Evolutionary conservation across 2,888 invertebrate species (phyloP), one percentile per base, ranked within the genome.

Genomic region (Drosophila rellima): DNA sequence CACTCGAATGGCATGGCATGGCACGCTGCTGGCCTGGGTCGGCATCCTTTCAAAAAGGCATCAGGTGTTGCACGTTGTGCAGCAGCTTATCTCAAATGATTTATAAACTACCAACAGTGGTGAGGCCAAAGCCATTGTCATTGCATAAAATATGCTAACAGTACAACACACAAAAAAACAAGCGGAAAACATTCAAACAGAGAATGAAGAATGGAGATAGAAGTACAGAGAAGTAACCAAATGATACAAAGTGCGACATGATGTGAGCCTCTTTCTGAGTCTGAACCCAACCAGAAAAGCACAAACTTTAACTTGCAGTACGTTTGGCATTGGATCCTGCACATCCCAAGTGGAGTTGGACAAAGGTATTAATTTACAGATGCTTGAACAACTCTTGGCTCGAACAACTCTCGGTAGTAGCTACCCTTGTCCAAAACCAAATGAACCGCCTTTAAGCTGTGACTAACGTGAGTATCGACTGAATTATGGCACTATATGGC

Each of bases 101-200:
- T 91, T 91, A 91, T 91, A 91, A 90, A 91, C 91, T 91, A 91
- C 84, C 89, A 90, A 91, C 90, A 90, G 88, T 81, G 88, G 89
- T 83, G 90, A 85, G 82, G 86, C 78, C 89, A 90, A 90, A 91
- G 90, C 91, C 88, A 91, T 91, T 91, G 91, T 90, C 90, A 90
- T 91, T 91, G 90, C 88, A 90, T 90, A 89, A 90, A 90, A 91
- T 90, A 91, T 90, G 88, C 87, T 86, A 80, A 80, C 80, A 78
- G 85, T 70, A 77, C 64, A 72, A 56, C 74, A 78, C 60, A 71
- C n/a, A n/a, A n/a, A 60, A 56, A 70, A 56, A 79, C 62, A 69
- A 17, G 42, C 39, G 70, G 63, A 62, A 45, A 37, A 69, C 42
- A 61, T 55, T 39, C 44, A 37, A 23, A 29, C 18, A 3, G 18